These are phyloP conservation scores for Aporophyla lueneburgensis DNA, from an alignment of 2,888 invertebrate genomes.

Conservation along the genomic window DNA sequence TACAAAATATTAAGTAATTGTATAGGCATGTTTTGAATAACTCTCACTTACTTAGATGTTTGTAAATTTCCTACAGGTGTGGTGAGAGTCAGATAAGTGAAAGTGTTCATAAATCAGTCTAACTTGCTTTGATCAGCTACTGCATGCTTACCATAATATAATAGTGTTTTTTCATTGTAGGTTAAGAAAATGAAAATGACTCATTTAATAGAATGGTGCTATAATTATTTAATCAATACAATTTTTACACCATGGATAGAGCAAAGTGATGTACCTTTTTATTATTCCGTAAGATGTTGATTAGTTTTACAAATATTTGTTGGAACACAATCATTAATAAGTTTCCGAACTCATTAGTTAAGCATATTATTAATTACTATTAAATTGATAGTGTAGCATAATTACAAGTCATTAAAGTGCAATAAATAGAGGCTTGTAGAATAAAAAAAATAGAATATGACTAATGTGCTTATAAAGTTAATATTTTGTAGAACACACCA, in stretches of 20 bases:
- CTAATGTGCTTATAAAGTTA: not conserved
- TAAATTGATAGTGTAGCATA: conserved; percentile 8
- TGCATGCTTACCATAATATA: conserved; percentile 36
- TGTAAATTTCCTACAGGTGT: conserved; percentile 32
- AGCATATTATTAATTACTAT: conserved; percentile 5
- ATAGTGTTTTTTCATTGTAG: conserved; percentile 72
- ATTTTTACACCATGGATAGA: conserved; percentile 67
- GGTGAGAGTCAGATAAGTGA: conserved; percentile 17
- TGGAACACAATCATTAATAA: not conserved
- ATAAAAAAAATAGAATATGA: not conserved
- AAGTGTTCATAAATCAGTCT: conserved; percentile 25
- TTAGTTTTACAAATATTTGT: conserved; percentile 3
- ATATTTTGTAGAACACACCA: conserved; percentile 1
- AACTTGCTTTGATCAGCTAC: conserved; percentile 21
- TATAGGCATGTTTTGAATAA: conserved; percentile 24
- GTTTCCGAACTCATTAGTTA: conserved; percentile 21
- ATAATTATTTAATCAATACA: conserved; percentile 74
- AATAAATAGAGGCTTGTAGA: conserved; percentile 13
- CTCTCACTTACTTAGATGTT: conserved; percentile 31
- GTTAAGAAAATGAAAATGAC: conserved; percentile 78
- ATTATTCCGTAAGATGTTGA: conserved; percentile 14
- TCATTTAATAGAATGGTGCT: conserved; percentile 77
- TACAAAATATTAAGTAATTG: conserved; percentile 22
- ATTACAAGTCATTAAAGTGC: conserved; percentile 23
- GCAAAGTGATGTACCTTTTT: conserved; percentile 80